Evolutionary conservation across 2,888 invertebrate genomes (phyloP), one percentile per base, ranked within the genome.

Genomic region (Mylabris sibirica): DNA sequence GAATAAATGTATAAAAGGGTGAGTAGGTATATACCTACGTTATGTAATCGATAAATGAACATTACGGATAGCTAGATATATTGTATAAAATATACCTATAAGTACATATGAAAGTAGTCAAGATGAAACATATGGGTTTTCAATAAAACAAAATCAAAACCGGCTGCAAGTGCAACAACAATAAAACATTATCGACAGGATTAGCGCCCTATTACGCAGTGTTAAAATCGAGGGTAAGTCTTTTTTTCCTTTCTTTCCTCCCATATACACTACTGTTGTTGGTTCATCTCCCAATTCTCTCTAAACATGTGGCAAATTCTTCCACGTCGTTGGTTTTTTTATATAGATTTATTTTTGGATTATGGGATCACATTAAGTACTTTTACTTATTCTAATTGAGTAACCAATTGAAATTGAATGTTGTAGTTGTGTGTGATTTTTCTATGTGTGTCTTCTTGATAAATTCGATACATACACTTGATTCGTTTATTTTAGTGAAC

Each of bases 281-380:
- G 30, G 20, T 49, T 20, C 49, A 22, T 20, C 20, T 49, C 49
- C 20, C 20, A 11, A 22, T 49, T 41, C 61, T 5, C 72, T 67
- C 67, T 72, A 78, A 82, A 81, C 83, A 83, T 83, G 83, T 83
- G 83, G 83, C 81, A 75, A 78, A 81, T 82, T 81, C 81, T 83
- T 82, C 80, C 82, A 75, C 77, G 73, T 79, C 82, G 81, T 72
- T 80, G 81, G 74, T 62, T 77, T 75, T 79, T 82, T 82, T 83
- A 80, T 82, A 74, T 71, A 70, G 71, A 68, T 76, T 75, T 76
- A 77, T 78, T 77, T 77, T 77, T 67, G 75, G 77, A 76, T 77
- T 77, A 76, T 74, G 74, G 74, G 73, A 71, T 64, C 68, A 71
- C 71, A 75, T 77, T 77, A 77, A 71, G 70, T 70, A 68, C 73